Base-by-base conservation (phyloP, 92 coral and sea anemone genomes). In the Virgularia gustaviana region DNA sequence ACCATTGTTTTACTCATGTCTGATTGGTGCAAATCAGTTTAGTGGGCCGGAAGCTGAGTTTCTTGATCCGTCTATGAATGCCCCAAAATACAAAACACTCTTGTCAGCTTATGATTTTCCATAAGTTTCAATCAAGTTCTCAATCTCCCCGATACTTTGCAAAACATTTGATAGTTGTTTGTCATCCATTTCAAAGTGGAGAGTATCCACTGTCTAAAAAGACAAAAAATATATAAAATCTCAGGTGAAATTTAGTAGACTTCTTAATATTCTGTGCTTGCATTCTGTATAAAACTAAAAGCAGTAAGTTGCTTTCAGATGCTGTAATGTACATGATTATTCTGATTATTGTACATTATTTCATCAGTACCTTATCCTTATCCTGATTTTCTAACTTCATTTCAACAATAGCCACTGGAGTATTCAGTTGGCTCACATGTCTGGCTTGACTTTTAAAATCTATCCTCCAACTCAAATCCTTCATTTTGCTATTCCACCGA, bases 181-280 rank as follows among this genome's bases (percentile, higher is more conserved):
- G 43, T 89, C 94, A 83, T 92, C 96, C 98, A 92, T 87, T 64
- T 92, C 98, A 86, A 92, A 89, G 70, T 83, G 92, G 58, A 92
- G 73, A 23, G 85, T 78, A 59, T 92, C 90, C 7, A 78, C 57
- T 34, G 80, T 86, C 97, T 90, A 78, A 36, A 72, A 68, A 61
- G 36, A 47, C 68, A 77, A 19, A 65, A 47, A 20, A 22, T 77
- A 37, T 58, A 11, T 30, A 3, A 18, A 9, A 24, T 9, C 16
- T 20, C 39, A 11, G n/a, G n/a, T n/a, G n/a, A n/a, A n/a, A n/a
- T n/a, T n/a, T n/a, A n/a, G n/a, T n/a, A n/a, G n/a, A n/a, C n/a
- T n/a, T n/a, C n/a, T n/a, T n/a, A n/a, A n/a, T n/a, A n/a, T n/a
- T n/a, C n/a, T n/a, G n/a, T n/a, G n/a, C n/a, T n/a, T n/a, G n/a